A percentile compares a stretch with the other conserved stretches of the same genome.
Evolutionary conservation across 2,113 vertebrate genomes (phyloP).

Genomic region (Thryonomys swinderianus): DNA sequence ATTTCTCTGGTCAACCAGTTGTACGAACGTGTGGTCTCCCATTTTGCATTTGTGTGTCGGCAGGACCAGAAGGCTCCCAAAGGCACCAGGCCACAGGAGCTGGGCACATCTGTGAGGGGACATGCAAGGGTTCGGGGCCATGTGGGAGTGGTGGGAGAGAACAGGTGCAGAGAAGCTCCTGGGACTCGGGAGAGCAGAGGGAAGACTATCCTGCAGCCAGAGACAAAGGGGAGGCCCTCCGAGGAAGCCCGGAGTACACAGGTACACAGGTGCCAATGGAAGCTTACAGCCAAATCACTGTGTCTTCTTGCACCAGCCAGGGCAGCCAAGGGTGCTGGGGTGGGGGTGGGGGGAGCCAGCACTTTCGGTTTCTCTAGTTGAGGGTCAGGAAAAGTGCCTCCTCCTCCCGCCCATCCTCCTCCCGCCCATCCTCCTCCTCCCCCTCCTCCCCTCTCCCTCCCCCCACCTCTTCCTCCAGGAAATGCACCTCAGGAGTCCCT

Average conservation of each 20-base stretch:
- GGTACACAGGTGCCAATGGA: accelerated
- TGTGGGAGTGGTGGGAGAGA: accelerated
- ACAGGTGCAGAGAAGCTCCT: accelerated
- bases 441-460: too few relatives aligned
- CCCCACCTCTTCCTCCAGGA: not conserved
- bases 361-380: not conserved
- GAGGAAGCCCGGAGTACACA: accelerated
- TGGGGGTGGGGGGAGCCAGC: not conserved
- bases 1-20: not conserved
- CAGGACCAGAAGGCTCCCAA: not conserved
- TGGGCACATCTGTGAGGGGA: not conserved
- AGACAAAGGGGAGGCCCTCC: not conserved
- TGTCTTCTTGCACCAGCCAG: not conserved
- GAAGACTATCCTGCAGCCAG: accelerated
- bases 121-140: not conserved
- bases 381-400: not conserved
- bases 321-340: not conserved
- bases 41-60: not conserved
- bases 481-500: accelerated
- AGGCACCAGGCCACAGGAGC: not conserved
- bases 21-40: not conserved
- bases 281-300: too few relatives aligned
- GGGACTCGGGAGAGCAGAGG: too few relatives aligned
- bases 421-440: too few relatives aligned
- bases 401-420: too few relatives aligned